Conservation (phyloP, 92 coral and sea anemone genomes). For the Epizoanthus stellaris region DNA sequence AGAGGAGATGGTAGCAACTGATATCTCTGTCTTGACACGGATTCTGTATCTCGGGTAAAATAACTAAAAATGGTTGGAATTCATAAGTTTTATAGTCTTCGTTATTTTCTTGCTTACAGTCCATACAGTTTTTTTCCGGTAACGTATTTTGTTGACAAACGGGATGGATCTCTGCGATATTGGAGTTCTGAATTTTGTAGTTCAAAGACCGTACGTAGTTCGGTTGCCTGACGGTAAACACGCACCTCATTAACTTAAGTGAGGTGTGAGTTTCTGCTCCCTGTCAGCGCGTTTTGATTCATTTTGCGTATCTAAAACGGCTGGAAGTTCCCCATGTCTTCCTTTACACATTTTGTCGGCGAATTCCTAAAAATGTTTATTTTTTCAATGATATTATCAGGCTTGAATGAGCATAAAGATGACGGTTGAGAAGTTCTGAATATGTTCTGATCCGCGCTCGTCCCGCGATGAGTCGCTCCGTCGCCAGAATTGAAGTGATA, state of each 20-base stretch:
- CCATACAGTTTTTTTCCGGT: background rate
- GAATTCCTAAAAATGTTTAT: background rate
- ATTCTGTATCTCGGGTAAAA: background rate
- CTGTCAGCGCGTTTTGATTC: background rate
- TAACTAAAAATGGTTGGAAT: too few relatives aligned
- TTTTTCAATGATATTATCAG: background rate
- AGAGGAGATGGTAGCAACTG: background rate
- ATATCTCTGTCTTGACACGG: background rate
- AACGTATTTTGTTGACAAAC: background rate
- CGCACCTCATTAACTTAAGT: background rate
- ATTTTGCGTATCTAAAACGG: constrained; percentile 1
- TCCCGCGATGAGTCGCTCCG: background rate
- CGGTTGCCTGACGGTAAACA: constrained; percentile 19
- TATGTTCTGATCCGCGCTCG: background rate
- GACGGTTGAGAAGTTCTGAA: background rate
- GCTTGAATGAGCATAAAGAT: background rate
- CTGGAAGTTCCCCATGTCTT: constrained; percentile 6
- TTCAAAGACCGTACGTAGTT: background rate
- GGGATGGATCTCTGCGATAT: background rate
- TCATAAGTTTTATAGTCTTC: background rate
- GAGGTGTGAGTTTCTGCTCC: background rate
- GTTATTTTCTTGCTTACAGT: background rate
- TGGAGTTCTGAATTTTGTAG: background rate
- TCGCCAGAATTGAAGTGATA: background rate
- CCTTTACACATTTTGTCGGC: background rate